Evolutionary conservation across 37 sponge, comb jelly and placozoan genomes (phyloP).

Genomic region (Hormiphora californensis): DNA sequence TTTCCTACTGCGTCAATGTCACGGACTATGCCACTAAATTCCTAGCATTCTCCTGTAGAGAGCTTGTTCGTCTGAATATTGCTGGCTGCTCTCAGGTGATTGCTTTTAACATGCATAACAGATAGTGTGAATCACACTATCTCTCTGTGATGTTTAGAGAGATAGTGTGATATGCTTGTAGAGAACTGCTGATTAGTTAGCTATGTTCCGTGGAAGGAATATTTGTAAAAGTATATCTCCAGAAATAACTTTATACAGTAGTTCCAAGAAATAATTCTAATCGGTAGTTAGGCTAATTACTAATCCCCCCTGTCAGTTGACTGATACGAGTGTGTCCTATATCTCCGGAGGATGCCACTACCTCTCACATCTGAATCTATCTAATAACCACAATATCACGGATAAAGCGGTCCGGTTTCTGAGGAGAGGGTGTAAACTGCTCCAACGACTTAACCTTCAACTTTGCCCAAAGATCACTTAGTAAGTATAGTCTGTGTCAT

Average conservation of each 20-base stretch:
- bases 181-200: too few species aligned
- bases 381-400: conserved; percentile 46
- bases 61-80: conserved; percentile 33
- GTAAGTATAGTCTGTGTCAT: conserved; percentile 53
- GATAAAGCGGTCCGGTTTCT: conserved; percentile 66
- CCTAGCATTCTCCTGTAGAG: conserved; percentile 45
- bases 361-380: conserved; percentile 59
- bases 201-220: too few species aligned
- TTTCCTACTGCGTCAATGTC: conserved; percentile 71
- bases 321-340: conserved; percentile 70
- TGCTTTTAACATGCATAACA: conserved; percentile 59
- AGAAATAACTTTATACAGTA: too few species aligned
- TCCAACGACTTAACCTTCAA: conserved; percentile 61
- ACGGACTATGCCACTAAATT: background rate
- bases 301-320: conserved; percentile 56
- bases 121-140: conserved; percentile 61
- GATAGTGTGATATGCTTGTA: too few species aligned
- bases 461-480: conserved; percentile 69
- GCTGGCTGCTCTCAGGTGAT: conserved; percentile 42
- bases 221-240: too few species aligned
- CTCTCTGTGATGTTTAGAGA: too few species aligned
- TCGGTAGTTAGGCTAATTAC: too few species aligned
- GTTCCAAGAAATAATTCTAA: too few species aligned
- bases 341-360: conserved; percentile 72
- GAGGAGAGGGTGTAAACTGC: conserved; percentile 56